Evolutionary conservation across 2,888 invertebrate species (phyloP).

Genomic region (Meta bourneti): DNA sequence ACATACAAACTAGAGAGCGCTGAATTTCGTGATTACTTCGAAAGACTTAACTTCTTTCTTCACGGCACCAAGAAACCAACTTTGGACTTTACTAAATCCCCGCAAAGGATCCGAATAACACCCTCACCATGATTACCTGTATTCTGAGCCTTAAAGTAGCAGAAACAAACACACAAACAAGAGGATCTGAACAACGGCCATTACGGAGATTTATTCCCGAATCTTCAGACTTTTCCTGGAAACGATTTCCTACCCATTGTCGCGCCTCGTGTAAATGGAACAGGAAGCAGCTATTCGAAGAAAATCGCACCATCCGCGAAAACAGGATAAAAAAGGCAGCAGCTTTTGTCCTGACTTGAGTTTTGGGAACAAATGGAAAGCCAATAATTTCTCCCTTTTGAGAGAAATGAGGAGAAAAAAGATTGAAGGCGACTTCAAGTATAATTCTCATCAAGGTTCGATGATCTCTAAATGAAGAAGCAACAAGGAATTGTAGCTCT

Average conservation of each 20-base stretch:
- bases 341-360: constrained; percentile 25
- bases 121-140: constrained; percentile 40
- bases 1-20: background rate
- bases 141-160: constrained; percentile 25
- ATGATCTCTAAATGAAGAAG: background rate
- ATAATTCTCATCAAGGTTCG: background rate
- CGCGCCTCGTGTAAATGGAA: constrained; percentile 32
- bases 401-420: background rate
- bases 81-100: background rate
- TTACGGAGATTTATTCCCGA: constrained; percentile 50
- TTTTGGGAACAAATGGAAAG: constrained; percentile 33
- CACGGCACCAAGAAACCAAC: background rate
- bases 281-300: constrained; percentile 22
- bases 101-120: constrained; percentile 30
- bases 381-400: constrained; percentile 1
- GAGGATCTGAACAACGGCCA: background rate
- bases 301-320: constrained; percentile 3
- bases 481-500: no score
- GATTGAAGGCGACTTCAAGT: background rate
- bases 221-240: constrained; percentile 21
- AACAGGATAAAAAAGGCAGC: background rate
- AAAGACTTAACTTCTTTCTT: background rate
- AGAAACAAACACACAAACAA: constrained; percentile 28
- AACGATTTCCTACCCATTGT: constrained; percentile 41
- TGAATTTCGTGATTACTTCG: background rate